Conservation (phyloP, 1,140 invertebrate species). For the Leguminivora glycinivorella region DNA sequence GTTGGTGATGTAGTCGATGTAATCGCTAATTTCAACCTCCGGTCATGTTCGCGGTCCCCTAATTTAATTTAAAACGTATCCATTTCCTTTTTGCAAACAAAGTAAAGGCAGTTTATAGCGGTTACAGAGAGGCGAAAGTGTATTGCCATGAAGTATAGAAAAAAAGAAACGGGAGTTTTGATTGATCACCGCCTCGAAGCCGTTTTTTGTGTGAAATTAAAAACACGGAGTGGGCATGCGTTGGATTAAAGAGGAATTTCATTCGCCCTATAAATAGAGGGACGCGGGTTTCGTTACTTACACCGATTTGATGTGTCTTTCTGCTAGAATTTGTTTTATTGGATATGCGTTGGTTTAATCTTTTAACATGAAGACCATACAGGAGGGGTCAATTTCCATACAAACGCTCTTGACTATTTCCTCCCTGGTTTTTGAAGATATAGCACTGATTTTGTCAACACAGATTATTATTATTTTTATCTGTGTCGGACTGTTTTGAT, state of each 20-base stretch:
- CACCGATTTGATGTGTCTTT: conserved; percentile 31
- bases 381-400: too few species aligned
- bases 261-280: conserved; percentile 61
- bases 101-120: conserved; percentile 73
- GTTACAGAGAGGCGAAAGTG: conserved; percentile 74
- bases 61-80: conserved; percentile 74
- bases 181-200: conserved; percentile 75
- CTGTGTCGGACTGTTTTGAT: too few species aligned
- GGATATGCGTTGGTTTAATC: conserved; percentile 58
- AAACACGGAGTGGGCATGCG: conserved; percentile 73
- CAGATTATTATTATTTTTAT: too few species aligned
- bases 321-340: conserved; percentile 24
- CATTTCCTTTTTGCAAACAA: conserved; percentile 74
- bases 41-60: conserved; percentile 30
- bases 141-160: conserved; percentile 74
- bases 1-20: too few species aligned
- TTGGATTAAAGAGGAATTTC: conserved; percentile 76
- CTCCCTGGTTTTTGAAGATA: too few species aligned
- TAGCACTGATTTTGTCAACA: too few species aligned
- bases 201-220: conserved; percentile 77
- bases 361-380: too few species aligned
- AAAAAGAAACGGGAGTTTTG: conserved; percentile 69
- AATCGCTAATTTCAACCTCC: neutral
- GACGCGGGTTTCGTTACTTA: conserved; percentile 56
- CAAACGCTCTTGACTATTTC: too few species aligned